These are phyloP conservation scores for Callipepla squamata DNA, from an alignment of 2,113 vertebrate genomes.

Conservation along the genomic window DNA sequence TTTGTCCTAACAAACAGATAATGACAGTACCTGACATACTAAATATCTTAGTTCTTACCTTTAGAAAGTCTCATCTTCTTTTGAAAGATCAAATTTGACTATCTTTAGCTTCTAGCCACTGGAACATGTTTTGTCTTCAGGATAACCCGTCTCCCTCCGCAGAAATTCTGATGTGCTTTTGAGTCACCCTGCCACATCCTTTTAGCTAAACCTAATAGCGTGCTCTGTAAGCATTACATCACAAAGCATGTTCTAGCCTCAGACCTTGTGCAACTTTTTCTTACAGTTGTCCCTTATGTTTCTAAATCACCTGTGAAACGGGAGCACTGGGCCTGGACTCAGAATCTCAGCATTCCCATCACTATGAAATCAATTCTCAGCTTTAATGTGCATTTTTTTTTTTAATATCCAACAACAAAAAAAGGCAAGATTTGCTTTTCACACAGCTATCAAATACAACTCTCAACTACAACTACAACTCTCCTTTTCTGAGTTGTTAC, in stretches of 20 bases:
- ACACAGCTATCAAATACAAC: background rate
- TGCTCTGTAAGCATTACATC: background rate
- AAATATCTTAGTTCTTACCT: background rate
- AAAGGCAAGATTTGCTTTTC: background rate
- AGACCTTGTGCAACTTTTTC: background rate
- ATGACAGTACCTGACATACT: background rate
- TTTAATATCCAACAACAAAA: background rate
- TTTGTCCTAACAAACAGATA: background rate
- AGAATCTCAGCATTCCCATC: background rate
- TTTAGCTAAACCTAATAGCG: background rate
- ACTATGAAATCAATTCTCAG: background rate
- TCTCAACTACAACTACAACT: background rate
- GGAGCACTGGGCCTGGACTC: background rate
- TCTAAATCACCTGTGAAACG: background rate
- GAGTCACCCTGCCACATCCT: background rate
- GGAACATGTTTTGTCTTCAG: background rate
- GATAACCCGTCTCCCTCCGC: background rate
- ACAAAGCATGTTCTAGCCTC: background rate
- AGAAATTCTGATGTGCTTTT: background rate
- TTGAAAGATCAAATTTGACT: background rate
- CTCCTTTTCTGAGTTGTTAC: background rate
- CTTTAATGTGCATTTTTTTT: background rate
- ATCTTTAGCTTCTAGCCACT: background rate
- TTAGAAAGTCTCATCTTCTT: background rate
- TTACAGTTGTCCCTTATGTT: background rate